These are phyloP conservation scores for Alligator mississippiensis DNA, from an alignment of 2,113 vertebrate species.

Conservation along the genomic window DNA sequence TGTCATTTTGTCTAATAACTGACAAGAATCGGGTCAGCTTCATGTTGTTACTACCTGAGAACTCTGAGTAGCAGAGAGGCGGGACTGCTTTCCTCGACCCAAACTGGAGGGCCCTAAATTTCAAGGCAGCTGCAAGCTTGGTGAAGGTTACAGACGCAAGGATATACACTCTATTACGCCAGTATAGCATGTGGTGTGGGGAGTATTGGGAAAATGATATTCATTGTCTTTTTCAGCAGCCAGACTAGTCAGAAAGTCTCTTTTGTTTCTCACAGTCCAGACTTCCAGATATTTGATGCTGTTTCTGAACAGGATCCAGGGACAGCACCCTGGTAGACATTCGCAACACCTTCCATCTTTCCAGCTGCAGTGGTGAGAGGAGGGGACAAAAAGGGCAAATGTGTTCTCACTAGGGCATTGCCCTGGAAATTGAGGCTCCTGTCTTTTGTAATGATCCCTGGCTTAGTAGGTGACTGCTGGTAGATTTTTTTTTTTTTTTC, in stretches of 20 bases:
- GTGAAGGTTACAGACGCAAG: background rate
- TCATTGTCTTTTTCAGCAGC: background rate
- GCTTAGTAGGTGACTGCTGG: background rate
- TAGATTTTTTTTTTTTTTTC: background rate
- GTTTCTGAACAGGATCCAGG: background rate
- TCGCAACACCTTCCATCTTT: conserved; percentile 1
- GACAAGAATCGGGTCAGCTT: background rate
- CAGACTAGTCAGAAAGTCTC: background rate
- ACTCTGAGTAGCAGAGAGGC: background rate
- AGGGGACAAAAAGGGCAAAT: background rate
- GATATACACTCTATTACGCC: background rate
- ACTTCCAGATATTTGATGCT: too few relatives aligned
- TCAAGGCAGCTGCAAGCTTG: background rate
- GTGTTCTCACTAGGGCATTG: background rate
- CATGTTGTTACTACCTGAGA: background rate
- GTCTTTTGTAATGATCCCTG: background rate
- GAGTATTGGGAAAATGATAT: background rate
- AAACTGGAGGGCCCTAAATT: background rate
- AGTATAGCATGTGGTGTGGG: background rate
- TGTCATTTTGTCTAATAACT: background rate
- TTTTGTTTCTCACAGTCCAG: background rate
- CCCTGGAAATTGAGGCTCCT: background rate
- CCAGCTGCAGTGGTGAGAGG: background rate
- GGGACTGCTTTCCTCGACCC: background rate
- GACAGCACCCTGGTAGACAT: background rate